Base-by-base conservation (phyloP, 1,140 invertebrate species). In the Macrobrachium rosenbergii region DNA sequence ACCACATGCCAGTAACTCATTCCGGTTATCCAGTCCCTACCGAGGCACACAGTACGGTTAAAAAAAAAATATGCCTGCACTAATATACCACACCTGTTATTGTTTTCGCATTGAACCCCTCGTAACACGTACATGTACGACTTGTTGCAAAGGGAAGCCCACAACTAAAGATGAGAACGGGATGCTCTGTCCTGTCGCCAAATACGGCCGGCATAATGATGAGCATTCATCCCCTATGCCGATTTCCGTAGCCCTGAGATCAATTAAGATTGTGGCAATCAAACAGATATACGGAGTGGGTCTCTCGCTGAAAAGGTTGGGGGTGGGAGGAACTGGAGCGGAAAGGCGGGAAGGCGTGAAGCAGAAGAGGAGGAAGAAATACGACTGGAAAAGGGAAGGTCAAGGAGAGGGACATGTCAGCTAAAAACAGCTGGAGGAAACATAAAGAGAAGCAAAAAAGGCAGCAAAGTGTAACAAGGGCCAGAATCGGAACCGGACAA, bases 281-380 rank as follows among this genome's bases (percentile, higher is more conserved):
- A 73, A 45, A 73, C 14, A 73, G 72, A 73, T 16, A 73, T 28
- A 73, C 23, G 21, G 72, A 73, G 72, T 37, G 21, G 37, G 72
- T 37, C 23, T 37, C 23, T n/a, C 16, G 21, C 16, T 37, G 21
- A 37, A 45, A 73, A n/a, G n/a, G n/a, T n/a, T n/a, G n/a, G n/a
- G n/a, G 72, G 21, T 8, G 17, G 21, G 37, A 19, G 45, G 72
- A 73, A 45, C 28, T 28, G 45, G 72, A 73, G 72, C 17, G 69
- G 43, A 43, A 73, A 43, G 43, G 69, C 14, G 72, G 17, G 72
- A 73, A 45, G 45, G 21, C 5, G 72, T 10, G 72, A 80, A 37
- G 60, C 2, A 19, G 19, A 11, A 37, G 52, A 21, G 23, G 52
- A 23, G 59, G 23, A 21, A 62, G 28, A 16, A 37, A n/a, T 21